Evolutionary conservation across 2,797 vertebrate species (phyloP), one percentile per base, ranked within the genome.

Genomic region (Lithobates sylvaticus): DNA sequence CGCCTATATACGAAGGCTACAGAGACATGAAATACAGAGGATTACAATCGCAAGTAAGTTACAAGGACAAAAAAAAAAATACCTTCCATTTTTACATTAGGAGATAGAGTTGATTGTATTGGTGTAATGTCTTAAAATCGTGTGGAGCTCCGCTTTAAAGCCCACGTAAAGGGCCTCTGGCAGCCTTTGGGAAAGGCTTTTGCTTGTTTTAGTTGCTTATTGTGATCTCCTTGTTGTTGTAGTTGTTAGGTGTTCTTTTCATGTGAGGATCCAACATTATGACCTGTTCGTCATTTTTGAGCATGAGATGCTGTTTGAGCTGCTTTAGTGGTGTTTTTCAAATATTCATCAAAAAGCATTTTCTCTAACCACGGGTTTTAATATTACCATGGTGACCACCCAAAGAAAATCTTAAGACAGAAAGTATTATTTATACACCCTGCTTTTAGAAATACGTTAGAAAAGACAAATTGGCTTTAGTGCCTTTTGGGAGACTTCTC

Each of bases 301-400:
- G 15, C n/a, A 23, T 23, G 10, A 39, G 42, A 61, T 39, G n/a
- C 9, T 61, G 10, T 32, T 44, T 67, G 6, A 5, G 26, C 71
- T 71, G 23, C 32, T 61, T 54, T 42, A 71, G 23, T 76, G 50
- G 26, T 64, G 23, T 44, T 69, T 69, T 76, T 39, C 50, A 79
- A 76, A 68, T 78, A 61, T 73, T 65, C 68, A 78, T 85, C 67
- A 77, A 50, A 84, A 74, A 54, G 8, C 44, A 73, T 44, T 27
- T 44, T 75, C 54, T 78, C 15, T 78, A 74, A 79, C 58, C 44
- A 44, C 2, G 47, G 74, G 69, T 79, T 64, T 64, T 81, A 80
- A 75, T 80, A 85, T 80, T 76, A 32, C 84, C 77, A 85, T 85
- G 84, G 84, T 16, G 79, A 85, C 71, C 27, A 16, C 71, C 36